phyloP scores from a whole-genome alignment of 2,797 vertebrate species.

The Acropternis orthonyx region DNA sequence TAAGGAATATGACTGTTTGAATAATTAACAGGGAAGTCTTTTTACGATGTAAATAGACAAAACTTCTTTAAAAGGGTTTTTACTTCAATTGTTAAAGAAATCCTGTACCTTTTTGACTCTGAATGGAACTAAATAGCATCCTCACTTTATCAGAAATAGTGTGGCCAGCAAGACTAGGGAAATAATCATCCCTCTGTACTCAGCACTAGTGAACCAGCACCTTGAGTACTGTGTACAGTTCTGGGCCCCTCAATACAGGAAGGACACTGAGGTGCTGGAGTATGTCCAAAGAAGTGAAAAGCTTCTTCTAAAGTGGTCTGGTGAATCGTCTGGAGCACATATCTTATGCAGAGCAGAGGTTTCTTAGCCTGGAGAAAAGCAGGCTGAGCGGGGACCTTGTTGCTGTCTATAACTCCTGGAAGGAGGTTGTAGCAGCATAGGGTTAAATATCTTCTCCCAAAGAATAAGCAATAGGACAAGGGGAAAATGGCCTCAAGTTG shows the following conservation, averaged over 20 bases:
- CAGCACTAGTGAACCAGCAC: accelerated
- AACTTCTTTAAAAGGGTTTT: neutral
- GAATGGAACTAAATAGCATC: neutral
- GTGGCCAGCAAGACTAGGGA: accelerated
- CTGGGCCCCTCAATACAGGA: neutral
- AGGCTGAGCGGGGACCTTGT: neutral
- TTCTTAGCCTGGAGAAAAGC: neutral
- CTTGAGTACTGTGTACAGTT: neutral
- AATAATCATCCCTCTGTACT: accelerated
- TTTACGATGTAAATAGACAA: neutral
- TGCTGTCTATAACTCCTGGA: neutral
- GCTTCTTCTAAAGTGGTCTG: neutral
- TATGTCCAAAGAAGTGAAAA: accelerated
- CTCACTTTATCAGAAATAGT: neutral
- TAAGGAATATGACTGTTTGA: neutral
- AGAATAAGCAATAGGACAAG: neutral
- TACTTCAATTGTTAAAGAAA: neutral
- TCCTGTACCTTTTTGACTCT: neutral
- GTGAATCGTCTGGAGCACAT: neutral
- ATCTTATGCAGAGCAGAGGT: accelerated
- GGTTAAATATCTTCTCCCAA: accelerated
- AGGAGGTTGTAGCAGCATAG: accelerated
- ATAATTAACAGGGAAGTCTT: neutral
- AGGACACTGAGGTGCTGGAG: neutral
- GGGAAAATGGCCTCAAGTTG: neutral